A percentile compares a stretch with the other conserved stretches of the same genome.
Conservation (phyloP, 2,888 invertebrate genomes). For the Drosophila bunnanda region DNA sequence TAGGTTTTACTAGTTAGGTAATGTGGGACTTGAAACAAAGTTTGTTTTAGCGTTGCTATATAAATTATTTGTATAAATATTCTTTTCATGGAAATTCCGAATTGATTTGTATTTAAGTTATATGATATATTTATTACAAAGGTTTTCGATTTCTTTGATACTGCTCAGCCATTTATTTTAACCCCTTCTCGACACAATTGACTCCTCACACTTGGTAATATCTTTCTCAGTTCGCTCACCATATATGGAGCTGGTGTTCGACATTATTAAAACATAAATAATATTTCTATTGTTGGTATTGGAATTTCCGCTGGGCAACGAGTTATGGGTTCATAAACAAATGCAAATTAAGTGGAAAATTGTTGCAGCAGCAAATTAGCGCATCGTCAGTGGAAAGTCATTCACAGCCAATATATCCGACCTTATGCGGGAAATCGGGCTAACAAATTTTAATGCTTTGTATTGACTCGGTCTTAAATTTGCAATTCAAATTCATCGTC, state of each 20-base stretch:
- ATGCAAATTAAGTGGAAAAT: constrained; percentile 74
- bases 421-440: constrained; percentile 41
- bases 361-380: constrained; percentile 77
- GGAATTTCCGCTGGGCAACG: constrained; percentile 71
- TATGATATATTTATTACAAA: constrained; percentile 3
- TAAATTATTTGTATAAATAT: not conserved
- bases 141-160: not conserved
- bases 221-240: constrained; percentile 27
- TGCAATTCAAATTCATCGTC: constrained; percentile 67
- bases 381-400: constrained; percentile 59
- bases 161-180: constrained; percentile 14
- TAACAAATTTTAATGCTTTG: constrained; percentile 73
- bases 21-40: not conserved
- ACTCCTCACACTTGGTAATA: constrained; percentile 1
- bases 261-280: constrained; percentile 76
- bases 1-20: not conserved
- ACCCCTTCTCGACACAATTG: not conserved
- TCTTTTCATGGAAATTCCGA: not conserved
- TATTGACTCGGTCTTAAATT: constrained; percentile 64
- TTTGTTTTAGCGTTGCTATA: not conserved
- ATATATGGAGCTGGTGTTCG: constrained; percentile 55
- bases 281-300: constrained; percentile 63
- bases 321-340: constrained; percentile 78
- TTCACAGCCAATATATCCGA: constrained; percentile 47
- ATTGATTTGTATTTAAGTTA: constrained; percentile 14